A percentile compares a stretch with the other conserved stretches of the same genome.
These are phyloP conservation scores for Gryllus bimaculatus DNA, from an alignment of 1,140 invertebrate species.

Conservation along the genomic window DNA sequence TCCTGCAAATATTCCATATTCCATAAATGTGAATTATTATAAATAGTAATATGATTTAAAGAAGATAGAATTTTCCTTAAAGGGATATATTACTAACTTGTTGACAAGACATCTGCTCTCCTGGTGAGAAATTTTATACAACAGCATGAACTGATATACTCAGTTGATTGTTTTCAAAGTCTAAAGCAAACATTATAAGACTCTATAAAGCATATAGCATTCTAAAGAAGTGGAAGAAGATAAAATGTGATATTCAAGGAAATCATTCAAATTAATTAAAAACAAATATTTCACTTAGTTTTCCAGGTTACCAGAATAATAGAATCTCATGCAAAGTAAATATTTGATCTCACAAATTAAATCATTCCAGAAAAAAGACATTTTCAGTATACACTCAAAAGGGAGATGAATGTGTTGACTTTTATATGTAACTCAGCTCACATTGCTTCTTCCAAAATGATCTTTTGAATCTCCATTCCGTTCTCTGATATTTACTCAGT, in stretches of 20 bases:
- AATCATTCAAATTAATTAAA: neutral
- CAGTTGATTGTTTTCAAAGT: slow-evolving; percentile 1
- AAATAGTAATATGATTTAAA: neutral
- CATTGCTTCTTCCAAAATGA: neutral
- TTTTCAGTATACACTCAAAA: neutral
- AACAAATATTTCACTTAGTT: neutral
- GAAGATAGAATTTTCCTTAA: neutral
- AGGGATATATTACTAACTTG: neutral
- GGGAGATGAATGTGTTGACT: neutral
- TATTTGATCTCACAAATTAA: neutral
- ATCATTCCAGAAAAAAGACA: too few species aligned
- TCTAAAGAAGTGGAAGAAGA: neutral
- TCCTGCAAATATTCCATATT: neutral
- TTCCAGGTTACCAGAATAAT: neutral
- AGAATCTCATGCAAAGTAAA: neutral
- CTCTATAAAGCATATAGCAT: neutral
- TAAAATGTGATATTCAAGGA: neutral
- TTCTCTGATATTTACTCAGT: too few species aligned
- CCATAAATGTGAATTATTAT: neutral
- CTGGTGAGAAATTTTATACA: neutral
- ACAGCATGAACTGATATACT: neutral
- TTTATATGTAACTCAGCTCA: neutral
- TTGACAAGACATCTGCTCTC: neutral
- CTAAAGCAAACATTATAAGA: neutral
- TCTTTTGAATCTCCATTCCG: neutral